Percentiles rank a stretch among this genome's conserved stretches.
These are phyloP conservation scores for Philereme vetulata DNA, from an alignment of 2,888 invertebrate species.

Conservation along the genomic window DNA sequence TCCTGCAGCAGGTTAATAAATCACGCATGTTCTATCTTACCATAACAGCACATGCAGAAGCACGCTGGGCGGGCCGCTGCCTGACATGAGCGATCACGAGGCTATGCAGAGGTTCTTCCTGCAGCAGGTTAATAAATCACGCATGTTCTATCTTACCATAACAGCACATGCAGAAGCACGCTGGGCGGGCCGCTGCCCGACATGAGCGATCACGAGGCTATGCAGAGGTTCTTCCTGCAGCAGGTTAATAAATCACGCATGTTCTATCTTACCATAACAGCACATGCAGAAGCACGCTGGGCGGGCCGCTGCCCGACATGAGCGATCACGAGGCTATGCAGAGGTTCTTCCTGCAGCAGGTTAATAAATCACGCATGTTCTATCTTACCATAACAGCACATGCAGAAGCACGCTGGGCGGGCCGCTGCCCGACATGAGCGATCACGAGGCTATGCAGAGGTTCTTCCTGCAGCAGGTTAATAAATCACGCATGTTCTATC, in stretches of 20 bases:
- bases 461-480: constrained; percentile 86
- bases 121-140: constrained; percentile 66
- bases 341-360: constrained; percentile 88
- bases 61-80: constrained; percentile 85
- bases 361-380: constrained; percentile 35
- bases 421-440: constrained; percentile 92
- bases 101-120: constrained; percentile 95
- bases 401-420: constrained; percentile 75
- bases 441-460: constrained; percentile 97
- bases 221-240: constrained; percentile 92
- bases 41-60: constrained; percentile 71
- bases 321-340: constrained; percentile 97
- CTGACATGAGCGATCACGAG: constrained; percentile 95
- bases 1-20: constrained; percentile 78
- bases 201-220: constrained; percentile 95
- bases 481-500: background rate
- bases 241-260: constrained; percentile 59
- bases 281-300: constrained; percentile 70
- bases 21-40: background rate
- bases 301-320: constrained; percentile 90
- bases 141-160: constrained; percentile 42
- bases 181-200: constrained; percentile 89
- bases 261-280: constrained; percentile 63
- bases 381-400: constrained; percentile 68
- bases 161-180: constrained; percentile 70